These are phyloP conservation scores for Phaethon lepturus DNA, from an alignment of 2,113 vertebrate species.

Conservation along the genomic window DNA sequence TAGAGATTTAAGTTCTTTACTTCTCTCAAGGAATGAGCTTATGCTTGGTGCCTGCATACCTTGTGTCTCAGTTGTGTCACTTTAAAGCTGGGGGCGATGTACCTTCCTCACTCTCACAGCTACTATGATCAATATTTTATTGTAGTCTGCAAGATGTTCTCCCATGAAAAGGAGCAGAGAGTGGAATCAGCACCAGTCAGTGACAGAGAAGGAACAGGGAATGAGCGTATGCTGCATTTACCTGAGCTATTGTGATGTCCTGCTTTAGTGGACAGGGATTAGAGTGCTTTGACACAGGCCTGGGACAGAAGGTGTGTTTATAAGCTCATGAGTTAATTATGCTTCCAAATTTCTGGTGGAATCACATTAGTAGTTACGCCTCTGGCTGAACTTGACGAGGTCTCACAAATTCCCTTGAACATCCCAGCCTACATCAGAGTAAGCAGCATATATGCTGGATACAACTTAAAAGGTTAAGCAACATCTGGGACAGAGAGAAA, in stretches of 20 bases:
- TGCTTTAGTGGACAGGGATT: background rate
- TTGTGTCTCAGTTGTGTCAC: background rate
- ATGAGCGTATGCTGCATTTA: background rate
- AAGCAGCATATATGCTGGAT: background rate
- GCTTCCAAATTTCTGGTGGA: background rate
- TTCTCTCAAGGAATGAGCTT: background rate
- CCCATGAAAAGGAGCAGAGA: background rate
- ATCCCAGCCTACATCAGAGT: rapidly evolving
- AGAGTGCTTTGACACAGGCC: background rate
- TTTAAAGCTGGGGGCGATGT: background rate
- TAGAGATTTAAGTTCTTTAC: background rate
- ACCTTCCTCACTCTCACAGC: background rate
- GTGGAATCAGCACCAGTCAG: background rate
- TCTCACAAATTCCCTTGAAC: background rate
- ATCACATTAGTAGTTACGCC: background rate
- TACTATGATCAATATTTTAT: background rate
- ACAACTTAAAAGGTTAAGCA: background rate
- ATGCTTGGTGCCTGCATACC: rapidly evolving
- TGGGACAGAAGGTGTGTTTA: background rate
- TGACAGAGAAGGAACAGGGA: background rate
- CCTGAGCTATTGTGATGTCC: background rate
- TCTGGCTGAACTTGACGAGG: background rate
- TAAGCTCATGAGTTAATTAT: background rate
- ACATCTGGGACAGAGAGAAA: background rate
- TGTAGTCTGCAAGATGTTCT: background rate